These are phyloP conservation scores for Sarcoramphus papa DNA, from an alignment of 2,797 vertebrate species.

Conservation along the genomic window DNA sequence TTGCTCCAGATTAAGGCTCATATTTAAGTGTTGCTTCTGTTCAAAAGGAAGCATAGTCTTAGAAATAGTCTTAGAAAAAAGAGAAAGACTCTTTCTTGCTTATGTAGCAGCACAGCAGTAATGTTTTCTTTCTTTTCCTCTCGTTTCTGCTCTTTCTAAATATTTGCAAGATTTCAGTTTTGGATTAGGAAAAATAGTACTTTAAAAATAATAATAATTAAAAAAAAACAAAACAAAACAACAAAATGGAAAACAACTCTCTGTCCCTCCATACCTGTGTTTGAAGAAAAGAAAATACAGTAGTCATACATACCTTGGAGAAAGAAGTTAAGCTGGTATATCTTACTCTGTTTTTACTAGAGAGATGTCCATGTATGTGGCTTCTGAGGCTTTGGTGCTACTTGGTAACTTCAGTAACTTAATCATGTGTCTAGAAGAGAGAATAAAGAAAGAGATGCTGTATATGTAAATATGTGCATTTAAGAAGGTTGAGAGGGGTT, in stretches of 20 bases:
- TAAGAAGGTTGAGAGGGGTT: not conserved
- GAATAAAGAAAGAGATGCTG: not conserved
- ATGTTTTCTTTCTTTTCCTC: not conserved
- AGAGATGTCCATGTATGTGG: not conserved
- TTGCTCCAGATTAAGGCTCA: not conserved
- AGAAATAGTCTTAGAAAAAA: not conserved
- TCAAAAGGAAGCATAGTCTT: slow-evolving; percentile 1
- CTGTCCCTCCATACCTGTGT: not conserved
- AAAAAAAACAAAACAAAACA: not conserved
- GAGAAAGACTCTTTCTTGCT: not conserved
- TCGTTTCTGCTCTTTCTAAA: not conserved
- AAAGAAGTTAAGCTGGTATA: not conserved
- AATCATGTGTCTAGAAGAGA: not conserved
- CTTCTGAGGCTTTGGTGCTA: not conserved
- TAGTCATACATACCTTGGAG: not conserved
- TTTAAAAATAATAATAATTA: not conserved
- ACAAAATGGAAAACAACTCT: not conserved
- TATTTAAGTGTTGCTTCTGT: not conserved
- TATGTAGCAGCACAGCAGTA: not conserved
- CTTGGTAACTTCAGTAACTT: not conserved
- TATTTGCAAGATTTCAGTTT: not conserved
- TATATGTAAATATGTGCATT: not conserved
- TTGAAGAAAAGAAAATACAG: not conserved
- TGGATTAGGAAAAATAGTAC: not conserved
- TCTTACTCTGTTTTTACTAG: not conserved